Percentiles rank a stretch among this genome's conserved stretches.
Conservation (phyloP, 2,113 vertebrate species). For the Ophthalmolycus amberensis region DNA sequence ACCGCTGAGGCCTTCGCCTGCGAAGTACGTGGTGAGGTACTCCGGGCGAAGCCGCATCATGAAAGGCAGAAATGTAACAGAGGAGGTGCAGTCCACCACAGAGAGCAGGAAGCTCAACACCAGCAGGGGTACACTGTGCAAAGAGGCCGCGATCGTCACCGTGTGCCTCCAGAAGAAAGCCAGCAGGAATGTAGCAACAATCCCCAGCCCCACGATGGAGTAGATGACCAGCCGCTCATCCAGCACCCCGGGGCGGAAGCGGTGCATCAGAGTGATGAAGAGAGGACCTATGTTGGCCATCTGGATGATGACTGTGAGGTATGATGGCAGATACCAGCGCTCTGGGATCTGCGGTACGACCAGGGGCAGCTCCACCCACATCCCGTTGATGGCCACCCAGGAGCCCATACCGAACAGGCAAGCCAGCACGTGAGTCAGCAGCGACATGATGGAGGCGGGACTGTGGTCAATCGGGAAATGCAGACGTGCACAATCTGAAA, state of each 20-base stretch:
- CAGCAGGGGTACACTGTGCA: constrained; percentile 83
- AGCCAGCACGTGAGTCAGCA: constrained; percentile 81
- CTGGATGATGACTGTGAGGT: constrained; percentile 88
- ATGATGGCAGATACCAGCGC: constrained; percentile 86
- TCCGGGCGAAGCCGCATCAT: constrained; percentile 85
- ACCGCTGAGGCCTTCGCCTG: constrained; percentile 88
- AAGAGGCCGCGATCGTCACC: constrained; percentile 51
- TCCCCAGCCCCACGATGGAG: constrained; percentile 79
- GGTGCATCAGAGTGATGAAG: constrained; percentile 84
- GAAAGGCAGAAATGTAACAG: constrained; percentile 90
- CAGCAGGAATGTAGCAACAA: constrained; percentile 84
- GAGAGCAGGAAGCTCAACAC: constrained; percentile 86
- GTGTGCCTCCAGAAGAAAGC: constrained; percentile 85
- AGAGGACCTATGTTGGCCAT: constrained; percentile 88
- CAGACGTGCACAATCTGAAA: constrained; percentile 65
- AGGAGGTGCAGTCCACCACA: constrained; percentile 90
- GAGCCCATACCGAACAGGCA: constrained; percentile 88
- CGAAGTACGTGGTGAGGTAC: constrained; percentile 87
- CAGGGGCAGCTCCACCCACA: constrained; percentile 90
- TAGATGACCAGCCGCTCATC: constrained; percentile 84
- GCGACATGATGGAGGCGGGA: constrained; percentile 76
- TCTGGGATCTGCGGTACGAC: constrained; percentile 82
- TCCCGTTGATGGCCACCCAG: constrained; percentile 90
- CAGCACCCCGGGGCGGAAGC: constrained; percentile 78
- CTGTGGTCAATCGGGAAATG: constrained; percentile 33